Evolutionary conservation across 2,797 vertebrate genomes (phyloP), one percentile per base, ranked within the genome.

Genomic region (Siniperca undulata): DNA sequence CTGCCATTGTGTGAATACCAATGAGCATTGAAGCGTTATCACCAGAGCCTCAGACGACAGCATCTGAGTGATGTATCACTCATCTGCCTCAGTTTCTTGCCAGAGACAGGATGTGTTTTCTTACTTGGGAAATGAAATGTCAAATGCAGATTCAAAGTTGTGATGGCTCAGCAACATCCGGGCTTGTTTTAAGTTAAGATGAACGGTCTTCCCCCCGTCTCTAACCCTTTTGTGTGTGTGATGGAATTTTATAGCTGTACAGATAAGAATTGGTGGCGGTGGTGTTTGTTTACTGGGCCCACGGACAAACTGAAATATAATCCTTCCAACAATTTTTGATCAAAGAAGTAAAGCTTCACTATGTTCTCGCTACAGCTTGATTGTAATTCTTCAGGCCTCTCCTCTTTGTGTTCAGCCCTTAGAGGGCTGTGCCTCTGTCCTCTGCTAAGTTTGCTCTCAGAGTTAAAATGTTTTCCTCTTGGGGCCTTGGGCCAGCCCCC

Each of bases 381-480:
- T 86, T 92, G 90, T 84, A 78, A 89, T 89, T 93, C 89, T 85
- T 13, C 6, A 20, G 83, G 86, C 85, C 82, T 91, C 82, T 81
- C 62, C 65, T 89, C 78, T 89, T 77, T 86, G 82, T 88, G 70
- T 82, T 77, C 4, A 44, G 77, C 80, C 80, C 77, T 89, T 87
- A 86, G 66, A 88, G 70, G 62, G 55, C 74, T 53, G 61, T 61
- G 74, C 75, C 74, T 89, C 82, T 71, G 80, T 88, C 85, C 89
- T 88, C 76, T 62, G 70, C 78, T 66, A 94, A 93, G 89, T 93
- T 94, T 92, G 86, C 86, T 88, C 89, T 92, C 74, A 62, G 91
- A 85, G 91, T 91, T 90, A 84, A 93, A 93, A 93, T 92, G 92
- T 89, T 93, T 92, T 89, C 93, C 92, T 89, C 85, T 84, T 83